Base-by-base conservation (phyloP, 2,797 vertebrate genomes). In the Synanceia verrucosa region DNA sequence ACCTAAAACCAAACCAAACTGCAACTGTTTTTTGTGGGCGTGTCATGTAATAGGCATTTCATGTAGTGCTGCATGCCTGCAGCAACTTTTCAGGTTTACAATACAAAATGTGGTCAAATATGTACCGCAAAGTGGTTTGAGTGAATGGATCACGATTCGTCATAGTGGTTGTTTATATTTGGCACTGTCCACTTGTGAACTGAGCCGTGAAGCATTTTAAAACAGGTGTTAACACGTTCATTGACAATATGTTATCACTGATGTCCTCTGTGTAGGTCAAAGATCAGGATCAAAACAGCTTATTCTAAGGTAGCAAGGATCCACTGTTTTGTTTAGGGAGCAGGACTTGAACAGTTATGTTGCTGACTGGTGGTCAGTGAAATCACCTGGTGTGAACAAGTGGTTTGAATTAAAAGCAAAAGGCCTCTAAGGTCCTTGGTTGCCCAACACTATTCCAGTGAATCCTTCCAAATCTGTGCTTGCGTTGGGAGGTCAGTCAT, bases 401-500 rank as follows among this genome's bases (percentile, higher is more conserved):
- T 41, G 50, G 73, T 70, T 72, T 37, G 44, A 75, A 56, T 41
- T 39, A 48, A 60, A 58, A 56, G 19, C 33, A 57, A 39, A 63
- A 47, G 59, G 11, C 31, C 33, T 48, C 16, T 29, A 1, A n/a
- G 14, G 34, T 57, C 31, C 43, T 47, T 33, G 43, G 50, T 60
- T 81, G 41, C 50, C 48, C 37, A 44, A 59, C 39, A 21, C 34
- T 60, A 33, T 75, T 70, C 63, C 34, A 33, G 43, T 63, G 48
- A 36, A 66, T 37, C 60, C 10, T 11, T 69, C 23, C 34, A 63
- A 73, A 80, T 75, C 69, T 65, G 23, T 65, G 50, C 34, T 63
- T 69, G 47, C 48, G 78, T 53, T 79, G 36, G 52, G 41, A 83
- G 76, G 65, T 69, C 81, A 76, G 75, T 78, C 77, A 59, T 68